These are phyloP conservation scores for Andinoacara biseriatus DNA, from an alignment of 2,113 vertebrate species.

Conservation along the genomic window DNA sequence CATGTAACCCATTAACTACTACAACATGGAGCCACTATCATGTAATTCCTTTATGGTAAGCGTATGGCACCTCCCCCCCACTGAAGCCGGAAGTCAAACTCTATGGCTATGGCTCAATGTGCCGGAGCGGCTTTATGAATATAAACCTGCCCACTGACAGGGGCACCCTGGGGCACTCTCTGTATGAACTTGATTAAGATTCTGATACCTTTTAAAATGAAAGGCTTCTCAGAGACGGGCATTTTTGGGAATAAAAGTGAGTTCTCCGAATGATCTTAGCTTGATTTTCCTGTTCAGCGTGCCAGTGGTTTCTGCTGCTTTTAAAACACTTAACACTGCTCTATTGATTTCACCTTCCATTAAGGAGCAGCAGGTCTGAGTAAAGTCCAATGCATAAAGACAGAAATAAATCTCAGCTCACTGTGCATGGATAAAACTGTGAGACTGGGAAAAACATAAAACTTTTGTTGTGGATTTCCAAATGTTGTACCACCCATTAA, in stretches of 20 bases:
- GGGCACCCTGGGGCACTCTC: not conserved
- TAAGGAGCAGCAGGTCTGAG: constrained; percentile 4
- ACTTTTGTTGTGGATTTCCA: constrained; percentile 26
- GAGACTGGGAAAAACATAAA: not conserved
- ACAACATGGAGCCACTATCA: not conserved
- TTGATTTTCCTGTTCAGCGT: constrained; percentile 9
- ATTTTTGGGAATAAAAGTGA: constrained; percentile 8
- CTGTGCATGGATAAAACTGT: not conserved
- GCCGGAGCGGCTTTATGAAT: not conserved
- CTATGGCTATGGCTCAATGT: not conserved
- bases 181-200: constrained; percentile 11
- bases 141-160: not conserved
- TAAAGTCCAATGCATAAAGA: not conserved
- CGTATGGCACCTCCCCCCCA: not conserved
- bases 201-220: not conserved
- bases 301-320: not conserved
- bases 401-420: not conserved
- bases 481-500: constrained; percentile 2
- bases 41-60: not conserved
- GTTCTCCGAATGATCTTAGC: not conserved
- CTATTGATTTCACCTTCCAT: constrained; percentile 13
- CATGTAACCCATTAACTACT: not conserved
- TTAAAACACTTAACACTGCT: constrained; percentile 6
- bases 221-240: not conserved
- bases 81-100: not conserved